These are phyloP conservation scores for Styela clava DNA, from an alignment of 23 tunicate species.

Conservation along the genomic window DNA sequence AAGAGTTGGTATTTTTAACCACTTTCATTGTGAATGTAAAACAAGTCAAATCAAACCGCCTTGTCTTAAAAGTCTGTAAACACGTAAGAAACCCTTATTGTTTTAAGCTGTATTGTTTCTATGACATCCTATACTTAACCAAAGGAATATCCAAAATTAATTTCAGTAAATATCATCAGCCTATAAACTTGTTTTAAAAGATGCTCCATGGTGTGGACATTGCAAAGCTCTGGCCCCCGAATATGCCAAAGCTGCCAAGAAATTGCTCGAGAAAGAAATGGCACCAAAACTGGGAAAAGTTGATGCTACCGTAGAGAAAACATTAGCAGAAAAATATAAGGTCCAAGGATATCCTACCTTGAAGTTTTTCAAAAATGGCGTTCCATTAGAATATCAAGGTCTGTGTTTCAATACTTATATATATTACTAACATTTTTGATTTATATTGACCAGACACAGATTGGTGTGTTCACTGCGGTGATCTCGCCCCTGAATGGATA, in stretches of 20 bases:
- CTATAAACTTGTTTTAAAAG: no score
- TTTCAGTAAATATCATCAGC: no score
- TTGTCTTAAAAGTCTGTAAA: no score
- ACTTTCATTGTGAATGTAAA: no score
- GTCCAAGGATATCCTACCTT: slow-evolving; percentile 97
- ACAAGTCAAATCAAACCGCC: no score
- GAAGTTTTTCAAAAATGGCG: slow-evolving; percentile 83
- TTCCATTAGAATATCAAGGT: slow-evolving; percentile 79
- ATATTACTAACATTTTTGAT: background rate
- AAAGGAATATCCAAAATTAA: no score
- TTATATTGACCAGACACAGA: slow-evolving; percentile 54
- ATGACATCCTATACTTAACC: no score
- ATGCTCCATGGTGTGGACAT: slow-evolving; percentile 99
- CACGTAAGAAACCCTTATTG: no score
- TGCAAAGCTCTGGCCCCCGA: slow-evolving; percentile 99
- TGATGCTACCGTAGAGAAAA: slow-evolving; percentile 84
- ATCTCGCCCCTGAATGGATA: slow-evolving; percentile 38
- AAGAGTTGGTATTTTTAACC: no score
- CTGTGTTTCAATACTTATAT: background rate
- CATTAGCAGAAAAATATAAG: slow-evolving; percentile 51
- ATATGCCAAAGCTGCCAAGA: slow-evolving; percentile 83
- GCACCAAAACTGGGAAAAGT: slow-evolving; percentile 75
- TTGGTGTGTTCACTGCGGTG: slow-evolving; percentile 77
- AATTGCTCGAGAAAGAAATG: slow-evolving; percentile 29
- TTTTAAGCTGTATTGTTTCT: no score